Evolutionary conservation across 2,113 vertebrate species (phyloP).

Genomic region (Seriola aureovittata): DNA sequence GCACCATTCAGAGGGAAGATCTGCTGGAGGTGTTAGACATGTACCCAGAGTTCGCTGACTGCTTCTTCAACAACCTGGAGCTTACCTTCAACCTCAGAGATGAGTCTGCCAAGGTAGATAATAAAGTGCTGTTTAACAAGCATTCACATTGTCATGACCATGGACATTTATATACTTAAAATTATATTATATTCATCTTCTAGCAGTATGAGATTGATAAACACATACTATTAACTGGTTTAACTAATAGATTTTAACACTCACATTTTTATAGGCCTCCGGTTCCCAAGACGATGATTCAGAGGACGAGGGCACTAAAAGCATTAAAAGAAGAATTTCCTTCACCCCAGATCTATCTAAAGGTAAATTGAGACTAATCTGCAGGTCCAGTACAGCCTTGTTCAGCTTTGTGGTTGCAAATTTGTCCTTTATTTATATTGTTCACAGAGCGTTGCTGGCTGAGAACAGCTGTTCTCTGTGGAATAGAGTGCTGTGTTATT

Average conservation of each 20-base stretch:
- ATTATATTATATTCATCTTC: neutral
- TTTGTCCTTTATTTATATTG: conserved; percentile 62
- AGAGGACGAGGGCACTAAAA: conserved; percentile 88
- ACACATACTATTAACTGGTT: neutral
- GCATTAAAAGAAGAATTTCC: conserved; percentile 90
- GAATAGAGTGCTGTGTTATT: conserved; percentile 51
- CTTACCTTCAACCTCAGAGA: conserved; percentile 97
- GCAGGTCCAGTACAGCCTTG: neutral
- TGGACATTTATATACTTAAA: neutral
- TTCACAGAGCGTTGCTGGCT: conserved; percentile 20
- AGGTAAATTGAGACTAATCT: conserved; percentile 83
- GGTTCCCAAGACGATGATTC: conserved; percentile 82
- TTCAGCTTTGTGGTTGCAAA: conserved; percentile 17
- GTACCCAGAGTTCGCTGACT: conserved; percentile 98
- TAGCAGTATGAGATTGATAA: neutral
- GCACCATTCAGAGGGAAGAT: conserved; percentile 97
- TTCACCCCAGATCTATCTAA: conserved; percentile 90
- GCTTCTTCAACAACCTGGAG: conserved; percentile 96
- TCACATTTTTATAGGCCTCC: conserved; percentile 62
- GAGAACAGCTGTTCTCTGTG: conserved; percentile 38
- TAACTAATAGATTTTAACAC: neutral
- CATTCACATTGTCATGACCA: neutral
- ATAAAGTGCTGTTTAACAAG: neutral
- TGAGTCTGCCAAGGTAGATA: conserved; percentile 89
- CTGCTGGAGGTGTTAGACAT: conserved; percentile 97